Percentiles rank a stretch among this genome's conserved stretches.
phyloP scores from a whole-genome alignment of 2,888 invertebrate genomes.

The Drosophila basisetae region DNA sequence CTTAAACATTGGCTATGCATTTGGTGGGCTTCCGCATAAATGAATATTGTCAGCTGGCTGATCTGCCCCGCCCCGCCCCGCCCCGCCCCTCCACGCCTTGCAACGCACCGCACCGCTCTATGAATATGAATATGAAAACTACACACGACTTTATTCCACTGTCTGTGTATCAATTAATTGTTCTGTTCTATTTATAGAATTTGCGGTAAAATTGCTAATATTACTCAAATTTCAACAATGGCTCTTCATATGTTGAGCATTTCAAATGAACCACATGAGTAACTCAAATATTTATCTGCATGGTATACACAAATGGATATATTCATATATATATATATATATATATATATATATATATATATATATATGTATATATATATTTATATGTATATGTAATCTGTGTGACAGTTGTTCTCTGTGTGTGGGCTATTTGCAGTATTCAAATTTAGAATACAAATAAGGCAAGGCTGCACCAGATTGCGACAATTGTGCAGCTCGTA shows the following conservation, averaged over 20 bases:
- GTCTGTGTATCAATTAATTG: constrained; percentile 78
- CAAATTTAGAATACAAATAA: constrained; percentile 56
- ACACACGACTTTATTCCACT: constrained; percentile 21
- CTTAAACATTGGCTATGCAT: constrained; percentile 36
- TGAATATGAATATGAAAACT: constrained; percentile 38
- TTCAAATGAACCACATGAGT: constrained; percentile 53
- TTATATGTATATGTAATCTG: background rate
- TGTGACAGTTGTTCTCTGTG: constrained; percentile 15
- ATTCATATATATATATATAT: background rate
- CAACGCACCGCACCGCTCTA: constrained; percentile 22
- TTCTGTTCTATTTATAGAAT: constrained; percentile 71
- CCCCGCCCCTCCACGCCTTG: too few relatives aligned
- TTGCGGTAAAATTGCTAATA: constrained; percentile 79
- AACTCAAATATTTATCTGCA: constrained; percentile 36
- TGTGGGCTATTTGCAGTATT: constrained; percentile 50
- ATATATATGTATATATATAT: background rate
- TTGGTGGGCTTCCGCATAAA: constrained; percentile 50
- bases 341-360: background rate
- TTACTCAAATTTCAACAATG: constrained; percentile 76
- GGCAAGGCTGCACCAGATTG: constrained; percentile 53
- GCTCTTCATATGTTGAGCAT: constrained; percentile 41
- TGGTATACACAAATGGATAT: constrained; percentile 3
- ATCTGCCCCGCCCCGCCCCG: constrained; percentile 15
- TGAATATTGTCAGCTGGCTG: constrained; percentile 44
- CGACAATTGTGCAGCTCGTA: constrained; percentile 54